phyloP scores from a whole-genome alignment of 2,113 vertebrate species.

The Oncorhynchus masou region DNA sequence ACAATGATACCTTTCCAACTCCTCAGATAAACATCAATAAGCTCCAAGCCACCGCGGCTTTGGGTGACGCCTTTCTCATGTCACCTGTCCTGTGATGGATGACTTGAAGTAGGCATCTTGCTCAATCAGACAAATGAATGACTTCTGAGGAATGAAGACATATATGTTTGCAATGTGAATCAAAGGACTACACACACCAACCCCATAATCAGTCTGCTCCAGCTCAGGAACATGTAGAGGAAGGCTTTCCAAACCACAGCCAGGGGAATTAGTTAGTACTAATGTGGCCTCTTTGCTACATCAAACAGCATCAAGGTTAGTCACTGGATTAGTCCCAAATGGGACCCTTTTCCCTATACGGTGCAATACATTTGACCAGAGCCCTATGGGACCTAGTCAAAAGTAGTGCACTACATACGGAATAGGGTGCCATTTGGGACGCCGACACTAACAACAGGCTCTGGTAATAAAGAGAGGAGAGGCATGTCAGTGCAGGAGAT shows the following conservation, averaged over 20 bases:
- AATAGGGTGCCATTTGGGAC: too few species aligned
- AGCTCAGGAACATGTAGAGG: constrained; percentile 41
- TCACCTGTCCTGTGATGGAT: constrained; percentile 23
- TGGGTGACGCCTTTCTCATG: constrained; percentile 1
- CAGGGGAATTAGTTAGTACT: constrained; percentile 71
- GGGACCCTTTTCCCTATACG: too few species aligned
- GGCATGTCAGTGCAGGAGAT: constrained; percentile 70
- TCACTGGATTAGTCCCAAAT: constrained; percentile 24
- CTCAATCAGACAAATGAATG: constrained; percentile 20
- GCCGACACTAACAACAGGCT: constrained; percentile 37
- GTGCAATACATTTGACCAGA: too few species aligned
- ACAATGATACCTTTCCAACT: not conserved
- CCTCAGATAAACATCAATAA: constrained; percentile 15
- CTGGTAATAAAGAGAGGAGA: constrained; percentile 55
- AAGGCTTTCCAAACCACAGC: constrained; percentile 54
- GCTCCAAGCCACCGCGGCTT: not conserved
- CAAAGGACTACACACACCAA: constrained; percentile 24
- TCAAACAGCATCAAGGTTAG: constrained; percentile 63
- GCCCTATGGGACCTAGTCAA: too few species aligned
- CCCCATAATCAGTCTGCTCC: constrained; percentile 45
- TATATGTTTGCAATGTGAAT: constrained; percentile 1
- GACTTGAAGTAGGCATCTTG: constrained; percentile 9
- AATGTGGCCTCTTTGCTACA: constrained; percentile 71
- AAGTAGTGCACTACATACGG: too few species aligned
- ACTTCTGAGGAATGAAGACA: constrained; percentile 18